Percentiles rank a stretch among this genome's conserved stretches.
phyloP scores from a whole-genome alignment of 2,888 invertebrate species.

The Lasioglossum calceatum region DNA sequence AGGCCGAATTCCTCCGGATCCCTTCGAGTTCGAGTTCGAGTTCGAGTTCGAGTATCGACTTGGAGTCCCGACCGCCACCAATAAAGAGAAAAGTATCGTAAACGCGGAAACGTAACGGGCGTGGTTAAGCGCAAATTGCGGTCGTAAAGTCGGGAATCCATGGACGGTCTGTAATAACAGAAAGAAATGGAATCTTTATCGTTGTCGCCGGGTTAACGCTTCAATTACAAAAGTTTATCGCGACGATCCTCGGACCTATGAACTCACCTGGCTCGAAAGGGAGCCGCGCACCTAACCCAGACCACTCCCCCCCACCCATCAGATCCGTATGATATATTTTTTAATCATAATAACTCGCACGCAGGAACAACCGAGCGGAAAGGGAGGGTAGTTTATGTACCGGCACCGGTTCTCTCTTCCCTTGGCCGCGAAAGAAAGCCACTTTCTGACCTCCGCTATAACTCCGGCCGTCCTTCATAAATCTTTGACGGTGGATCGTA shows the following conservation, averaged over 20 bases:
- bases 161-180: slow-evolving; percentile 20
- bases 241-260: slow-evolving; percentile 8
- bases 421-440: slow-evolving; percentile 50
- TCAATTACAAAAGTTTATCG: slow-evolving; percentile 21
- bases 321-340: slow-evolving; percentile 38
- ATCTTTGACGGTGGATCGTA: slow-evolving; percentile 60
- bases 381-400: slow-evolving; percentile 47
- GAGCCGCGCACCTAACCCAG: background rate
- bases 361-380: background rate
- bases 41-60: slow-evolving; percentile 12
- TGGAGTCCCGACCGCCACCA: background rate
- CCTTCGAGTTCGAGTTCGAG: background rate
- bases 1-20: background rate
- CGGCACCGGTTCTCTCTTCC: slow-evolving; percentile 3
- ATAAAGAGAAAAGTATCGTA: slow-evolving; percentile 18
- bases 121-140: slow-evolving; percentile 23
- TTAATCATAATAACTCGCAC: slow-evolving; percentile 46
- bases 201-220: slow-evolving; percentile 27
- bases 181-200: slow-evolving; percentile 38
- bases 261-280: background rate
- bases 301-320: background rate
- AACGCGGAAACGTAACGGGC: slow-evolving; percentile 17
- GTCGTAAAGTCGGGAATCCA: slow-evolving; percentile 19
- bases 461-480: slow-evolving; percentile 56
- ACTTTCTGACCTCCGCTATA: slow-evolving; percentile 61